A percentile compares a stretch with the other conserved stretches of the same genome.
These are phyloP conservation scores for Hyla sarda DNA, from an alignment of 2,113 vertebrate species.

Conservation along the genomic window DNA sequence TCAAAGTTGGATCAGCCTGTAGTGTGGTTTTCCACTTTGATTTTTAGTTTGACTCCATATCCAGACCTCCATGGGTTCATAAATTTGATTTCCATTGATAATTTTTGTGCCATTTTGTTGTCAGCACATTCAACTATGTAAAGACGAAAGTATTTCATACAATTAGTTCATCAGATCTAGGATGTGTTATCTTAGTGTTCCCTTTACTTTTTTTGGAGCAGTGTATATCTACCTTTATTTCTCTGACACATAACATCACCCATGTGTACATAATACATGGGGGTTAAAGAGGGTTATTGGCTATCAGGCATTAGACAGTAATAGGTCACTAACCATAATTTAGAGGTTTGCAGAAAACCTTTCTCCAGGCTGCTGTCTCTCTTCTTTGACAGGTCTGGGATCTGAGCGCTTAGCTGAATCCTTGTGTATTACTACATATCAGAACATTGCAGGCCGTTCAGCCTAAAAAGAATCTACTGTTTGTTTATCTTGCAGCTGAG, in stretches of 20 bases:
- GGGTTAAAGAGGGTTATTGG: background rate
- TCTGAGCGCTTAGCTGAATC: slow-evolving; percentile 7
- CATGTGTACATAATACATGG: background rate
- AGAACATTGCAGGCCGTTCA: slow-evolving; percentile 42
- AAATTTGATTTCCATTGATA: too few species aligned
- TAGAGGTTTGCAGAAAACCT: background rate
- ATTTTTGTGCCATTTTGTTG: too few species aligned
- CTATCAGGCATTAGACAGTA: background rate
- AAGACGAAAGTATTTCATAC: too few species aligned
- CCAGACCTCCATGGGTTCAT: too few species aligned
- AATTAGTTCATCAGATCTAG: too few species aligned
- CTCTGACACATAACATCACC: background rate
- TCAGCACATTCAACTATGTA: too few species aligned
- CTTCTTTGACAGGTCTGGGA: slow-evolving; percentile 32
- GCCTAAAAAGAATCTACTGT: slow-evolving; percentile 26
- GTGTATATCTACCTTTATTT: background rate
- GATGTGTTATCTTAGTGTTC: too few species aligned
- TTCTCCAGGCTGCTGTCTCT: slow-evolving; percentile 18
- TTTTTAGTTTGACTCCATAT: too few species aligned
- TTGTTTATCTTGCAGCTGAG: slow-evolving; percentile 40
- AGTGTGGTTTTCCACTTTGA: too few species aligned
- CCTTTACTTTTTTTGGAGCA: too few species aligned
- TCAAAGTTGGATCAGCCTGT: too few species aligned
- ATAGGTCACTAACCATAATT: slow-evolving; percentile 39
- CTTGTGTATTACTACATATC: slow-evolving; percentile 5